Evolutionary conservation across 2,888 invertebrate genomes (phyloP), one percentile per base, ranked within the genome.

Genomic region (Anaspis maculata): DNA sequence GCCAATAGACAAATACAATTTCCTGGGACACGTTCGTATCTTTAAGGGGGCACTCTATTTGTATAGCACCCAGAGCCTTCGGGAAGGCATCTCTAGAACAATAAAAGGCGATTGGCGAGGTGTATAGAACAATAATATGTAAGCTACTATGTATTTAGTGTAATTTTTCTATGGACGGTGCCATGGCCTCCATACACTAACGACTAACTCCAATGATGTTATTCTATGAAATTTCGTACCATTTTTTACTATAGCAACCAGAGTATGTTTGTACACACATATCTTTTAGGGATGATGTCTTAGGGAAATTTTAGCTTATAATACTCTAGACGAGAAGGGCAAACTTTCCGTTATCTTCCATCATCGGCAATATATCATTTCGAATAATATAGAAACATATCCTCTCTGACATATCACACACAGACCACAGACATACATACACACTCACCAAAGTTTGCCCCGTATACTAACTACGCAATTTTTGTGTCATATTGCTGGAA

Each of bases 1-100:
- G 57, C 57, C 57, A 59, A 55, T 51, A 60, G 58, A 60, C 58
- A 61, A 61, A 59, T 59, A 58, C 52, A 47, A 49, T 46, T n/a
- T n/a, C n/a, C n/a, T 41, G 32, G 46, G 49, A 49, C 49, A 48
- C 14, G 23, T 30, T 38, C 42, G 39, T 46, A 48, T 47, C 44
- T 39, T 45, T 41, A 47, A 32, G 39, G 36, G 24, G 24, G 44
- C 49, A 48, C 43, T 39, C 40, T 44, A 43, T 37, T 46, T 52
- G 49, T 49, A 50, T 48, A 47, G 45, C 46, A 51, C 48, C 42
- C 35, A 16, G 13, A 13, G 28, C 14, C 28, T 31, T 36, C 46
- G 37, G 46, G 37, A 41, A 35, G 39, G 39, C 48, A 40, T 41
- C 28, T 47, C 32, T 45, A 43, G 43, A 49, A 39, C 45, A 45